phyloP scores from a whole-genome alignment of 2,888 invertebrate genomes.

The Pseudanteris insignis region DNA sequence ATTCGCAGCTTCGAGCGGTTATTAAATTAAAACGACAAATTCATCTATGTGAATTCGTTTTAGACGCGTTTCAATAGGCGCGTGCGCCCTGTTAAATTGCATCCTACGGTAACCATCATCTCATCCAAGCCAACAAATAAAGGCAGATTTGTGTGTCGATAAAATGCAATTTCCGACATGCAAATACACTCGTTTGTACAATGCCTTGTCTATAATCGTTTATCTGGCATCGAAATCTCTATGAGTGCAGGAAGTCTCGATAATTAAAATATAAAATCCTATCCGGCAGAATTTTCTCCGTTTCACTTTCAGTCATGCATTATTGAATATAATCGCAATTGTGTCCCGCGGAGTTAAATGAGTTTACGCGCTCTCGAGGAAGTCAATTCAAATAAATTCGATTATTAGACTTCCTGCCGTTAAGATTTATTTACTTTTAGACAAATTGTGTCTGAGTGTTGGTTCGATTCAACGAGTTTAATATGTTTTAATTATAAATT shows the following conservation, averaged over 20 bases:
- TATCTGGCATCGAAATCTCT: conserved; percentile 34
- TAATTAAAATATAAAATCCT: conserved; percentile 39
- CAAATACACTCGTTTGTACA: conserved; percentile 24
- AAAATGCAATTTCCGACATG: conserved; percentile 35
- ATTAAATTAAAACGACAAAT: no score
- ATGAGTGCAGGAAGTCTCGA: conserved; percentile 28
- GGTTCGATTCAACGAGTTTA: no score
- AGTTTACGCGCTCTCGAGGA: conserved; percentile 10
- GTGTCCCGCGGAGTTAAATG: conserved; percentile 3
- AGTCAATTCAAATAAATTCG: conserved; percentile 4
- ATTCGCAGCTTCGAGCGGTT: no score
- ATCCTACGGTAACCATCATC: no score
- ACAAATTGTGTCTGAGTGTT: no score
- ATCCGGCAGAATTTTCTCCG: conserved; percentile 19
- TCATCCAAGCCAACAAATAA: conserved; percentile 8
- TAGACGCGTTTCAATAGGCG: no score
- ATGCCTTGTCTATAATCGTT: conserved; percentile 23
- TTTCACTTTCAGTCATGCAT: conserved; percentile 40
- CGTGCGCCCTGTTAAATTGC: no score
- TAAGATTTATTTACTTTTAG: no score
- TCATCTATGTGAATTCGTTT: no score
- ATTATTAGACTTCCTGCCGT: no score
- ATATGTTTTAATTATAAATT: no score
- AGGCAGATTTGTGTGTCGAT: conserved; percentile 15
- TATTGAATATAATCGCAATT: conserved; percentile 24